Base-by-base conservation (phyloP, 2,113 vertebrate species). In the Amazona vittata region DNA sequence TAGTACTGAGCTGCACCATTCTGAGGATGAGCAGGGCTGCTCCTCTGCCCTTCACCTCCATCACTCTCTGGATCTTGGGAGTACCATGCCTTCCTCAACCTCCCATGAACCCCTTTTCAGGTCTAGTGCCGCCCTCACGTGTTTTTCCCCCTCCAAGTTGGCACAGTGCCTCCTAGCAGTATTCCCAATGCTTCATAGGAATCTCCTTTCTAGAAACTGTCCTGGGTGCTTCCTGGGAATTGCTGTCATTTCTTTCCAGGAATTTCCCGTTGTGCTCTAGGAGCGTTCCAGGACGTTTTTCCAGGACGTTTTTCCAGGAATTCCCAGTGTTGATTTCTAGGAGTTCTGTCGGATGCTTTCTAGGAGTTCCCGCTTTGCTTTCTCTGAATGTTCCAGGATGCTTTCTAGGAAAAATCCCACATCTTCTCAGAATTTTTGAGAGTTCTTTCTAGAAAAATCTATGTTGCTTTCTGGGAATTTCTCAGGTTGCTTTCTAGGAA, bases 321-420 rank as follows among this genome's bases (percentile, higher is more conserved):
- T 21, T 15, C 4, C 7, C 1, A 0, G 0, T 10, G 8, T 10
- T 64, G 25, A 21, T 83, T 74, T 65, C n/a, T 33, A 74, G 24
- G 37, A 81, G 62, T 78, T 53, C 37, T 29, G 26, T 44, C 44
- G 21, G 6, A 19, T 71, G 7, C 12, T 77, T 59, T 64, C 33
- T 28, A 49, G 35, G 16, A 69, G 29, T 77, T 87, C 59, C 31
- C 1, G 0, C 16, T n/a, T 76, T 79, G 5, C 3, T 65, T 65
- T 50, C 37, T 39, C 59, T n/a, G 47, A 69, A 24, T 83, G 6
- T 47, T 43, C 44, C 21, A 2, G 0, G 6, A 16, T 65, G 11
- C 7, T 83, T 83, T 83, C 62, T 37, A 44, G 46, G 26, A 69
- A 37, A 3, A 5, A 35, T 28, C 5, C 5, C 5, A 62, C 3